Conservation (phyloP, 2,113 vertebrate species). For the Phyllostomus hastatus region DNA sequence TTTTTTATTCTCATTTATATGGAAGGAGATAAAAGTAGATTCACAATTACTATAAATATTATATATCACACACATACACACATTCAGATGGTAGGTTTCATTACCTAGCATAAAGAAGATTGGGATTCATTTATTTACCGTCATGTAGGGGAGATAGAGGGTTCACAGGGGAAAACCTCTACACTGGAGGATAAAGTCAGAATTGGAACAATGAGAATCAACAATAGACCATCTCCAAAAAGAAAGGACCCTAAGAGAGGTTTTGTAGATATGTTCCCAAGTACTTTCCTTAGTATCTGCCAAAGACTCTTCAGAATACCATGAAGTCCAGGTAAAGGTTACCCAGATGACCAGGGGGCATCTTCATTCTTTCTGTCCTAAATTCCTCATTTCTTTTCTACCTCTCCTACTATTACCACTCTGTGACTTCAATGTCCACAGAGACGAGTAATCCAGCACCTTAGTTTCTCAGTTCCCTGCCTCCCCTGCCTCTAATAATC, state of each 20-base stretch:
- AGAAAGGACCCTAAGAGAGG: neutral
- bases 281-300: neutral
- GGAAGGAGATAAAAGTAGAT: neutral
- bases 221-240: neutral
- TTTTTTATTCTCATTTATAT: constrained; percentile 26
- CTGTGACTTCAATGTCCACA: neutral
- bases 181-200: neutral
- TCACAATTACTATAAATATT: neutral
- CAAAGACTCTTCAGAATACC: neutral
- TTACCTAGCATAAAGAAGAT: neutral
- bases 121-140: neutral
- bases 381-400: neutral
- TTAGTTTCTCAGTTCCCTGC: neutral
- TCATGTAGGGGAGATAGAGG: neutral
- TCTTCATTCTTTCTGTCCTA: neutral
- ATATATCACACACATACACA: neutral
- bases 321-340: neutral
- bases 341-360: neutral
- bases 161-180: neutral
- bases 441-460: neutral
- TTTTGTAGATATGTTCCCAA: neutral
- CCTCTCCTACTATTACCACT: neutral
- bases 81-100: neutral
- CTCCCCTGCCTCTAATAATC: neutral
- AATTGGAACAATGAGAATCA: neutral